Conservation (phyloP, 2,797 vertebrate genomes). For the Dendrocincla fuliginosa region DNA sequence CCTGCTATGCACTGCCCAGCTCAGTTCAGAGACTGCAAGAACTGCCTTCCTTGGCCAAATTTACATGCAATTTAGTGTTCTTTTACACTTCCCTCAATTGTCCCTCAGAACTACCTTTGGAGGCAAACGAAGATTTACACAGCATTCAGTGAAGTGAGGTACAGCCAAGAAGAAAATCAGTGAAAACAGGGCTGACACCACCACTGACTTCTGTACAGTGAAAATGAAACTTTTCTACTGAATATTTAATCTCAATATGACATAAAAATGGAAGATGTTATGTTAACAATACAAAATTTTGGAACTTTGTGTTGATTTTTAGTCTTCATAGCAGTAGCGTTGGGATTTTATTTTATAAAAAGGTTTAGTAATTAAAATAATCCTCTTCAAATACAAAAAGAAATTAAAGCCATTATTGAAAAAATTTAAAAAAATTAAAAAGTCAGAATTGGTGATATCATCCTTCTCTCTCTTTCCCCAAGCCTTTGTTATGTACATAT, state of each 20-base stretch:
- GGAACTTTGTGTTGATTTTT: not conserved
- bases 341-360: fast-evolving
- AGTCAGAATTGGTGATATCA: not conserved
- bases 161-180: not conserved
- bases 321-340: not conserved
- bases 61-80: not conserved
- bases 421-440: not conserved
- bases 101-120: not conserved
- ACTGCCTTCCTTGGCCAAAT: not conserved
- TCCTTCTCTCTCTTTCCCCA: not conserved
- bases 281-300: not conserved
- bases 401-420: not conserved
- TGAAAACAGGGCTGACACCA: not conserved
- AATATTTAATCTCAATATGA: not conserved
- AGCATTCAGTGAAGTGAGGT: not conserved
- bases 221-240: not conserved
- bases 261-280: not conserved
- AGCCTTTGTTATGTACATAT: not conserved
- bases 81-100: too few species aligned
- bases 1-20: not conserved
- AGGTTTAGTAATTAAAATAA: not conserved
- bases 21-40: not conserved
- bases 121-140: not conserved
- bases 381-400: not conserved
- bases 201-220: not conserved